Base-by-base conservation (phyloP, 2,888 invertebrate genomes). In the Noctua comes region DNA sequence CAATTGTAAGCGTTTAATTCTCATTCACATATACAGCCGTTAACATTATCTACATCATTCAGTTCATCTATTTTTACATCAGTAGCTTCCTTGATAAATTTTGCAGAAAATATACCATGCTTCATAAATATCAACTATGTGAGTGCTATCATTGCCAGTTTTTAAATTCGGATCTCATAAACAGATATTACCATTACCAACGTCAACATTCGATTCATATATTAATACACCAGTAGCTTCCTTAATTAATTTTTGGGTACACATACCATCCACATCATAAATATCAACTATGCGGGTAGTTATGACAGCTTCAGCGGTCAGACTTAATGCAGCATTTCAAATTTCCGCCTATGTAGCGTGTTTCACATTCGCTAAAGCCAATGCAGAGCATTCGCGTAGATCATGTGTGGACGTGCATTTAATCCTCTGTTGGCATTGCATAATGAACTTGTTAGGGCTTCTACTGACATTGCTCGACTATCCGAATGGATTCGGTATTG, bases 401-500 rank as follows among this genome's bases (percentile, higher is more conserved):
- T 69, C 59, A 83, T 59, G 43, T 46, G 62, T 43, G 48, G 27
- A 71, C 68, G 36, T 73, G 65, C 84, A 72, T 68, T 79, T 84
- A 85, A 86, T 86, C 80, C 84, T 65, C 68, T 57, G 68, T 72
- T 84, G 68, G 31, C 80, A 86, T 86, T 79, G 71, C 68, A 64
- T 86, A 74, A 76, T 84, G 80, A 84, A 76, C 80, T 76, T 85
- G 80, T 74, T 84, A 85, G 13, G 87, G 85, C 85, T 85, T 85
- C 85, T 57, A 48, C 68, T 73, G 65, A 66, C 76, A 71, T 73
- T 74, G 79, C 68, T 59, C 62, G 69, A 16, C 68, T 65, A 76
- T 59, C 69, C 24, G 74, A 84, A 66, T 66, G 68, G 87, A 86
- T 84, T 86, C 64, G 31, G 40, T 86, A 86, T 83, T 65, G 76